A percentile compares a stretch with the other conserved stretches of the same genome.
phyloP scores from a whole-genome alignment of 2,113 vertebrate genomes.

The Pheucticus melanocephalus region DNA sequence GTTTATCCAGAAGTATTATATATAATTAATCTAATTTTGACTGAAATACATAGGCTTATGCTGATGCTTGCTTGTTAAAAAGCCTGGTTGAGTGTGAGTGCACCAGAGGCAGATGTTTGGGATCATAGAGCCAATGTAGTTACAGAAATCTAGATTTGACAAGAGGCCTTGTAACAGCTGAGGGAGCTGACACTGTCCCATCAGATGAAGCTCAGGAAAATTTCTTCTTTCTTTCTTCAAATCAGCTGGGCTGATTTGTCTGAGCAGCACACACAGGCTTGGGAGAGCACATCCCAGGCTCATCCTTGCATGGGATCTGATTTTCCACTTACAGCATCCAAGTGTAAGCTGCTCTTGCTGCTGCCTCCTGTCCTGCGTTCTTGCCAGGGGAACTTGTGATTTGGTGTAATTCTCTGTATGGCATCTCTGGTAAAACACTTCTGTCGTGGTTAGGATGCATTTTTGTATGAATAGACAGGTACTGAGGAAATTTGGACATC shows the following conservation, averaged over 20 bases:
- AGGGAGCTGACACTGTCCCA: background rate
- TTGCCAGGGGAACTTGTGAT: background rate
- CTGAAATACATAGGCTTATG: background rate
- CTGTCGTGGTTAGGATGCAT: background rate
- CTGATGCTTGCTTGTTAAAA: background rate
- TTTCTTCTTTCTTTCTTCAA: background rate
- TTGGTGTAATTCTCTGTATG: background rate
- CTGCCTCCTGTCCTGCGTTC: background rate
- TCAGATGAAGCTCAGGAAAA: background rate
- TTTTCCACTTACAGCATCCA: background rate
- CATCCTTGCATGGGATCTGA: background rate
- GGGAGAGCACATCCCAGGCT: background rate
- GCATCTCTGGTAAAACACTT: background rate
- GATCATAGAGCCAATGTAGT: background rate
- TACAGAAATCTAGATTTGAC: background rate
- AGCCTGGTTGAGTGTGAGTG: background rate
- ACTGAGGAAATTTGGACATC: background rate
- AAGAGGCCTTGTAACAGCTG: background rate
- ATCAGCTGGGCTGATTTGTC: background rate
- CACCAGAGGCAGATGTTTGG: background rate
- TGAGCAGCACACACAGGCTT: background rate
- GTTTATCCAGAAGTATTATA: background rate
- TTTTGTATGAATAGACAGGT: background rate
- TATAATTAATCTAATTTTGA: background rate
- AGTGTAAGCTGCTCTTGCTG: background rate